phyloP scores from a whole-genome alignment of 2,113 vertebrate species.

The Bolborhynchus lineola region DNA sequence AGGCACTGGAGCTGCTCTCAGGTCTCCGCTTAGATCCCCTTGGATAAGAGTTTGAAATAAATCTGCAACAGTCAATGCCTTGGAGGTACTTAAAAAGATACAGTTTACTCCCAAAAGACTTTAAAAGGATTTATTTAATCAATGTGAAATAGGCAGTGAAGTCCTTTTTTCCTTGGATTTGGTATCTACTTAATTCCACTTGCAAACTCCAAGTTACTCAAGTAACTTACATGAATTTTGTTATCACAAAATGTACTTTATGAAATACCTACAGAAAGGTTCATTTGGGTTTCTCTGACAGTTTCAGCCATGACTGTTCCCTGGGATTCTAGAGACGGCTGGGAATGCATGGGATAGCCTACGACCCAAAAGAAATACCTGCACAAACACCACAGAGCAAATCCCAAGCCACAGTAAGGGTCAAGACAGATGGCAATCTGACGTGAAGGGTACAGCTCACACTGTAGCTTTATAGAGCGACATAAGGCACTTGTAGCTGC shows the following conservation, averaged over 20 bases:
- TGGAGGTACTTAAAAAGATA: background rate
- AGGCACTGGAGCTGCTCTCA: background rate
- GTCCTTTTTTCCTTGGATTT: background rate
- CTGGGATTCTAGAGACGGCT: background rate
- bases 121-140: background rate
- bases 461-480: slow-evolving; percentile 95
- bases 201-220: background rate
- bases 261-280: background rate
- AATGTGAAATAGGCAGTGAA: background rate
- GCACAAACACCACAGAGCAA: slow-evolving; percentile 96
- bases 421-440: slow-evolving; percentile 97
- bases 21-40: background rate
- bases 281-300: background rate
- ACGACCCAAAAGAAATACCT: slow-evolving; percentile 72
- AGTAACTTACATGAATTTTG: background rate
- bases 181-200: background rate
- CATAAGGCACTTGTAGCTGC: slow-evolving; percentile 95
- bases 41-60: background rate
- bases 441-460: slow-evolving; percentile 94
- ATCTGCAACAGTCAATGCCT: background rate
- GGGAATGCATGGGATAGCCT: background rate
- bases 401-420: slow-evolving; percentile 96
- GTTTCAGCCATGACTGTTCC: background rate
- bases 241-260: background rate
- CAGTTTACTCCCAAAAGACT: background rate